Conservation (phyloP, 1,140 invertebrate genomes). For the Pogonus chalceus region DNA sequence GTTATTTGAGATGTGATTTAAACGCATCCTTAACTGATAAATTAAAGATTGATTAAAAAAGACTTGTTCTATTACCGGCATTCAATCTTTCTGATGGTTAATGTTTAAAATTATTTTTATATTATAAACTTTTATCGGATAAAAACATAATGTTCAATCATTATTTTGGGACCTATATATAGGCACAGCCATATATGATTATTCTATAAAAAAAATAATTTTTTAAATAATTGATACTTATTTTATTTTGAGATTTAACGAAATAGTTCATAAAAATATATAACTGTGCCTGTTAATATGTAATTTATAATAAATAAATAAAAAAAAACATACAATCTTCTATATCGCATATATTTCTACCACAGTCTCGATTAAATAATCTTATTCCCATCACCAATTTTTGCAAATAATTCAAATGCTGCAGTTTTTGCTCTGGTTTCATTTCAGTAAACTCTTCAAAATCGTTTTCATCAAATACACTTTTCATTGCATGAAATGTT, state of each 20-base stretch:
- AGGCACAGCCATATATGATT: no score
- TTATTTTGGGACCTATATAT: no score
- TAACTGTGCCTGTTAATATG: not conserved
- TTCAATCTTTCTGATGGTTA: no score
- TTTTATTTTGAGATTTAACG: no score
- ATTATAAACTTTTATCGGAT: no score
- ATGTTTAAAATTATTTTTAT: no score
- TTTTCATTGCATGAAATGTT: constrained; percentile 55
- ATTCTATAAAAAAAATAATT: constrained; percentile 8
- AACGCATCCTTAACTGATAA: no score
- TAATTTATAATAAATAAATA: not conserved
- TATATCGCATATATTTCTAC: constrained; percentile 53
- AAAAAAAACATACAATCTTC: constrained; percentile 43
- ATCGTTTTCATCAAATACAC: constrained; percentile 60
- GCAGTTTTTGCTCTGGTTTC: constrained; percentile 40
- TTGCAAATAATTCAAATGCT: constrained; percentile 44
- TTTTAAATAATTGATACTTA: not conserved
- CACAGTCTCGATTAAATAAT: constrained; percentile 56
- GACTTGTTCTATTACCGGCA: no score
- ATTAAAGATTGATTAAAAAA: no score
- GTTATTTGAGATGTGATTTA: no score
- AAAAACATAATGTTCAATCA: no score
- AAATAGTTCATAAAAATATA: no score
- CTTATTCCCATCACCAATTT: constrained; percentile 52
- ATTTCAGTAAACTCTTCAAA: constrained; percentile 50